A percentile compares a stretch with the other conserved stretches of the same genome.
Conservation (phyloP, 2,113 vertebrate genomes). For the Anguilla rostrata region DNA sequence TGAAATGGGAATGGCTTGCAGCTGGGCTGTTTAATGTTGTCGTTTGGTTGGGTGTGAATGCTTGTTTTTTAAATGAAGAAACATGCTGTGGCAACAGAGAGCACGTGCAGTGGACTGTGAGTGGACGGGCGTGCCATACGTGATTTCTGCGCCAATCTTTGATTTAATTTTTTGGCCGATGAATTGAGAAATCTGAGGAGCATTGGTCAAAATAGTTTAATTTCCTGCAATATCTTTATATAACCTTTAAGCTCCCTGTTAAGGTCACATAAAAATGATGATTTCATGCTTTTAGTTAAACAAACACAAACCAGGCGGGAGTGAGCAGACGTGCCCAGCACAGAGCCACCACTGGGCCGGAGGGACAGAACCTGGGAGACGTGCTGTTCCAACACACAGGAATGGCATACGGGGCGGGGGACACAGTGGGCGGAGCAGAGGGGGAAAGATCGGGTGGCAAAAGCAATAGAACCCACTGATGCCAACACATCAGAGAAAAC, state of each 20-base stretch:
- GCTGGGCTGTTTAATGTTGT: background rate
- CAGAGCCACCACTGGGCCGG: background rate
- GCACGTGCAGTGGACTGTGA: background rate
- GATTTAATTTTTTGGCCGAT: too few relatives aligned
- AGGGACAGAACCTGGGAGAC: background rate
- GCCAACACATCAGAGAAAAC: slow-evolving; percentile 3
- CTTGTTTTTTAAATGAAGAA: background rate
- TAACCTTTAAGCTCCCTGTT: background rate
- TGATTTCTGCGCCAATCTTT: background rate
- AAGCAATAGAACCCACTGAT: background rate
- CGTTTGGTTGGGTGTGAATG: background rate
- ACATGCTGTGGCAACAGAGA: background rate
- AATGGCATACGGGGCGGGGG: background rate
- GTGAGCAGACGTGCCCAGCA: background rate
- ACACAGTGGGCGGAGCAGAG: too few relatives aligned
- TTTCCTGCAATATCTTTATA: background rate
- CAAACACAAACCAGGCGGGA: background rate
- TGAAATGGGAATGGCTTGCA: slow-evolving; percentile 4
- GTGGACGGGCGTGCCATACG: background rate
- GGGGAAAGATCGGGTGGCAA: background rate
- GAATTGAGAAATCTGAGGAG: background rate
- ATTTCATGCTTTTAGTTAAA: background rate
- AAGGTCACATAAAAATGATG: background rate
- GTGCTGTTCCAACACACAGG: background rate
- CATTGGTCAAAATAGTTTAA: background rate